phyloP scores from a whole-genome alignment of 2,888 invertebrate species.

The Hyposoter didymator region DNA sequence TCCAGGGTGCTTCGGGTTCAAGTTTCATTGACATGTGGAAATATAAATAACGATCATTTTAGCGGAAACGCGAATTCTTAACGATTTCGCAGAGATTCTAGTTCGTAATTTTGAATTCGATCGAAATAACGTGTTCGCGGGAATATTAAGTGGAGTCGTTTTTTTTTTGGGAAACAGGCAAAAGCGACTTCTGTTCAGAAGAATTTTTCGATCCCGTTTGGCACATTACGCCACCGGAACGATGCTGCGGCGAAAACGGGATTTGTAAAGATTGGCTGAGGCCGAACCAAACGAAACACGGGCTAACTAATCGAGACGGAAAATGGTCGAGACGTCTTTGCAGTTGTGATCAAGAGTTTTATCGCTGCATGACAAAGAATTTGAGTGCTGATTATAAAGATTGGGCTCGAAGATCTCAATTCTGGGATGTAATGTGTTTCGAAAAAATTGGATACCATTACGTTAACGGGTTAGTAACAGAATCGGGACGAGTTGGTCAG shows the following conservation, averaged over 20 bases:
- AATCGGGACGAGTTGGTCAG: background rate
- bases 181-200: background rate
- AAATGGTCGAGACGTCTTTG: background rate
- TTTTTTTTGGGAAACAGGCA: background rate
- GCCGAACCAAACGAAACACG: background rate
- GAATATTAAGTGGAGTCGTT: background rate
- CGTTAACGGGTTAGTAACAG: background rate
- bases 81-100: too few species aligned
- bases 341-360: slow-evolving; percentile 7
- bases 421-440: background rate
- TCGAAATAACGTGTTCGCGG: too few species aligned
- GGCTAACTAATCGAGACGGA: background rate
- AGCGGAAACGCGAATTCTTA: too few species aligned
- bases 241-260: background rate
- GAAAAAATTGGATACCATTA: background rate
- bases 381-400: background rate
- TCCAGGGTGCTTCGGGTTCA: too few species aligned
- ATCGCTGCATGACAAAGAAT: background rate
- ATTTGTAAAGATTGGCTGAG: background rate
- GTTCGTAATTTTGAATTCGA: too few species aligned
- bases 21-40: too few species aligned
- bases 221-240: background rate
- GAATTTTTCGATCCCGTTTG: background rate
- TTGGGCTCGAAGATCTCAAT: background rate
- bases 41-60: too few species aligned